phyloP scores from a whole-genome alignment of 2,113 vertebrate species.

The Maylandia zebra region DNA sequence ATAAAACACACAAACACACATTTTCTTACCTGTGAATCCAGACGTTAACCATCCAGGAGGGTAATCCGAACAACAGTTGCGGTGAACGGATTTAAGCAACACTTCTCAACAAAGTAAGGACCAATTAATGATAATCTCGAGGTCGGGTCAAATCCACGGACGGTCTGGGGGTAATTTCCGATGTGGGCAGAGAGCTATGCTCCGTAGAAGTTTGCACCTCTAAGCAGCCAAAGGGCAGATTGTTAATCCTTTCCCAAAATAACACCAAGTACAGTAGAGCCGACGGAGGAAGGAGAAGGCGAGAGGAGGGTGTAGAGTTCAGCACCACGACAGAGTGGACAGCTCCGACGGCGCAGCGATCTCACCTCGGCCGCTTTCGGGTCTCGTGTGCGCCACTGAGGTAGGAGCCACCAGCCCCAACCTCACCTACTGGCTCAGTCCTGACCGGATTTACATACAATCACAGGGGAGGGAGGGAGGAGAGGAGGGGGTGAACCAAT shows the following conservation, averaged over 20 bases:
- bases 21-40: conserved; percentile 59
- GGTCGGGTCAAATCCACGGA: conserved; percentile 38
- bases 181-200: conserved; percentile 5
- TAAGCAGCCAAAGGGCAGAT: neutral
- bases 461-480: conserved; percentile 27
- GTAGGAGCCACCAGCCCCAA: conserved; percentile 56
- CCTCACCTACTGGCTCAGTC: conserved; percentile 62
- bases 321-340: conserved; percentile 67
- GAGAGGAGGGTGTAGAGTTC: conserved; percentile 29
- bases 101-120: conserved; percentile 48
- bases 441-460: conserved; percentile 64
- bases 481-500: conserved; percentile 51
- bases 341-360: conserved; percentile 59
- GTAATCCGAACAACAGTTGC: conserved; percentile 53
- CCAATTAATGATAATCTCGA: conserved; percentile 18
- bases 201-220: conserved; percentile 48
- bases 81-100: neutral
- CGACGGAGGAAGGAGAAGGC: neutral
- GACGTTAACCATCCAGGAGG: conserved; percentile 48
- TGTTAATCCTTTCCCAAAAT: conserved; percentile 48
- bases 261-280: neutral
- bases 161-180: conserved; percentile 11
- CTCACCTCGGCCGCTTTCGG: conserved; percentile 56
- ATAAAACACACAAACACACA: neutral
- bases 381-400: conserved; percentile 64